Base-by-base conservation (phyloP, 2,888 invertebrate species). In the Ferrisia virgata region DNA sequence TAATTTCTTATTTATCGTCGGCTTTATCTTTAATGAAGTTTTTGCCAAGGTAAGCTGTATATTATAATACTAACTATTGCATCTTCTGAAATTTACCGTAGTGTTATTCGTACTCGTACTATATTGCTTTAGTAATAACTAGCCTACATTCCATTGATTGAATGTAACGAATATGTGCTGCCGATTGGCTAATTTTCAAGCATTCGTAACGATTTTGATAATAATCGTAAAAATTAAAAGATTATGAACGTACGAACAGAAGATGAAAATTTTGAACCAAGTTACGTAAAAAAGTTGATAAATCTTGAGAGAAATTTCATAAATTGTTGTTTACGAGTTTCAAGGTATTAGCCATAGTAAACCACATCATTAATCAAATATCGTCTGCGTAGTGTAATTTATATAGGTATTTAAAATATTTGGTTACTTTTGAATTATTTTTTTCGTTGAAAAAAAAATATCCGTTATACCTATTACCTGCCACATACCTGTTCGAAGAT, bases 21-120 rank as follows among this genome's bases (percentile, higher is more conserved):
- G 25, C 25, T 40, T 80, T 28, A 80, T 80, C 43, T 6, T 28
- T 31, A 47, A 43, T 33, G 80, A 33, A 33, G 53, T 53, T 15
- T 53, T 47, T 31, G 15, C 80, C 31, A 80, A 80, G 80, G 80
- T 80, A 80, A 80, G 80, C 8, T 40, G 28, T 64, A 1, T 11
- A 8, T 11, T 39, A 39, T 39, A 8, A 39, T 11, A 8, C 39
- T 5, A 39, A 39, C 11, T 39, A 5, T 5, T 11, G 39, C 5
- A 39, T 39, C 6, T 5, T 39, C 39, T n/a, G 39, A 39, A 11
- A 11, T 39, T 39, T 39, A 39, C 39, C 39, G 39, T 39, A 39
- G 11, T 11, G 39, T 39, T 39, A 39, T 39, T n/a, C n/a, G n/a
- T n/a, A n/a, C n/a, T n/a, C n/a, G n/a, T n/a, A n/a, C n/a, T n/a